Percentiles rank a stretch among this genome's conserved stretches.
phyloP scores from a whole-genome alignment of 2,797 vertebrate genomes.

The Acanthornis magna region DNA sequence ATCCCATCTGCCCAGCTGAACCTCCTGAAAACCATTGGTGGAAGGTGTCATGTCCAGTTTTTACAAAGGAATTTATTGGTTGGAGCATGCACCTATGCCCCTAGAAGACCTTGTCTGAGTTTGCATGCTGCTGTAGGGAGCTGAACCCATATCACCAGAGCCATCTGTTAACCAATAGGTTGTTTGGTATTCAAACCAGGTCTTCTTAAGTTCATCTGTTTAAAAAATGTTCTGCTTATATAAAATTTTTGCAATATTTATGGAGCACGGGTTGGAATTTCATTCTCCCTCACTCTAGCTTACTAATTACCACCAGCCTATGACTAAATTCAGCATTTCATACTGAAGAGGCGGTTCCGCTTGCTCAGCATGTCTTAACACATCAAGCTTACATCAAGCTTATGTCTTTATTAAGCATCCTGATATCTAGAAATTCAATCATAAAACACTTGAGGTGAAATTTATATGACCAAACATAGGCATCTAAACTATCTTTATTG shows the following conservation, averaged over 20 bases:
- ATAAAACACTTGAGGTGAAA: background rate
- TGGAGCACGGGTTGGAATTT: background rate
- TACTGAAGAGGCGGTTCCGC: background rate
- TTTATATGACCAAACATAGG: background rate
- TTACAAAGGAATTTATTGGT: background rate
- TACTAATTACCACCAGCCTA: background rate
- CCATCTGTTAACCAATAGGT: background rate
- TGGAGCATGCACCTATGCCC: background rate
- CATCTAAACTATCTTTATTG: background rate
- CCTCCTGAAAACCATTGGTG: background rate
- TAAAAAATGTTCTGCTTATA: constrained; percentile 12
- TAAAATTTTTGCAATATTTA: constrained; percentile 25
- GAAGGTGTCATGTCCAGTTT: background rate
- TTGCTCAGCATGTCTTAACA: background rate
- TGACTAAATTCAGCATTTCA: constrained; percentile 8
- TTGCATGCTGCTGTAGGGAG: background rate
- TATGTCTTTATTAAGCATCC: background rate
- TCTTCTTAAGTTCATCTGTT: background rate
- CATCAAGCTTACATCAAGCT: background rate
- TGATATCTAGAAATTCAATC: background rate
- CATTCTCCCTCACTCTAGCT: background rate
- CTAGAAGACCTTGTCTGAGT: background rate
- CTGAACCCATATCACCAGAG: background rate
- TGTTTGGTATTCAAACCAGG: constrained; percentile 16
- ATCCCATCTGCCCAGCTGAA: accelerated